Percentiles rank a stretch among this genome's conserved stretches.
Conservation (phyloP, 2,113 vertebrate genomes). For the Pachycephala philippinensis region DNA sequence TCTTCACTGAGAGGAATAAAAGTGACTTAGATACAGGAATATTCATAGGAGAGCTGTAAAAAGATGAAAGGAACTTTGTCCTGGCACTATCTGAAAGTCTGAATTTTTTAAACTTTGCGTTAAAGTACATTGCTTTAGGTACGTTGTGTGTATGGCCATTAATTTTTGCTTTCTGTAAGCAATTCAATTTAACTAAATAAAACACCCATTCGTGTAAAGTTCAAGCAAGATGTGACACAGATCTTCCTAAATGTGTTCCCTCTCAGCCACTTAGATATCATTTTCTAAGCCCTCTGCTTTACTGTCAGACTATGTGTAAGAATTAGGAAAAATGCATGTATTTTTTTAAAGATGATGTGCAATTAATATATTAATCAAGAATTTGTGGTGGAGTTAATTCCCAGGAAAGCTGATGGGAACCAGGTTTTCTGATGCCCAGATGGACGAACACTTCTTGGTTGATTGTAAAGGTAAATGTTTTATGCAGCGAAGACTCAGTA, state of each 20-base stretch:
- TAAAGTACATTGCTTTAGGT: not conserved
- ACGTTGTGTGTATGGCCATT: not conserved
- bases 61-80: not conserved
- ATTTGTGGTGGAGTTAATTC: not conserved
- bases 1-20: not conserved
- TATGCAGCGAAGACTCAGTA: not conserved
- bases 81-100: not conserved
- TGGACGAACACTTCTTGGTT: not conserved
- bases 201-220: not conserved
- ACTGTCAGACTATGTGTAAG: not conserved
- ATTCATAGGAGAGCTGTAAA: not conserved
- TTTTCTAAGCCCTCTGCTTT: not conserved
- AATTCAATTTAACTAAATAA: not conserved
- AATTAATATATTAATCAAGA: not conserved
- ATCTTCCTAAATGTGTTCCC: not conserved
- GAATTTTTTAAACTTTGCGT: not conserved
- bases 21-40: not conserved
- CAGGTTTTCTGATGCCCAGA: not conserved
- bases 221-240: not conserved
- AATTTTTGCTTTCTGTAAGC: not conserved
- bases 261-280: not conserved
- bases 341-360: not conserved
- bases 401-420: not conserved
- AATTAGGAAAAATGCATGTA: not conserved
- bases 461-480: not conserved